Evolutionary conservation across 2,113 vertebrate species (phyloP).

Genomic region (Tonatia bakeri): DNA sequence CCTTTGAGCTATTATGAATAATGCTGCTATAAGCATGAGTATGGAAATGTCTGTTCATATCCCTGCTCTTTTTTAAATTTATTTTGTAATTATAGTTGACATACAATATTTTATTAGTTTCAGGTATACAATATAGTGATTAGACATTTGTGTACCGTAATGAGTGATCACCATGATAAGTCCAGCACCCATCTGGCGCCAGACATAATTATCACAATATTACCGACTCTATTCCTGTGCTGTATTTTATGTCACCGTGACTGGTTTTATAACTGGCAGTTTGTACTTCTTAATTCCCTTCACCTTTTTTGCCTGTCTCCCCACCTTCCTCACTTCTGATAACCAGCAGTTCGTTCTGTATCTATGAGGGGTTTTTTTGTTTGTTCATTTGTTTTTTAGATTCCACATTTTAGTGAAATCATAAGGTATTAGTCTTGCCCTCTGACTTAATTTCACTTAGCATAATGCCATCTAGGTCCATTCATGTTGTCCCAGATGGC

Average conservation of each 20-base stretch:
- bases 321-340: neutral
- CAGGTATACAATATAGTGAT: neutral
- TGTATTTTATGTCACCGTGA: neutral
- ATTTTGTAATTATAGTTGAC: neutral
- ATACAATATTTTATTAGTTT: neutral
- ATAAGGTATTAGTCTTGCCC: neutral
- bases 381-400: neutral
- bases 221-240: neutral
- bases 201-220: neutral
- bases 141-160: neutral
- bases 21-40: neutral
- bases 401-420: neutral
- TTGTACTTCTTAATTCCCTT: neutral
- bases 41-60: neutral
- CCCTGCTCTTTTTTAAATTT: neutral
- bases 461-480: neutral
- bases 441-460: neutral
- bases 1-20: neutral
- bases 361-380: neutral
- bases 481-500: neutral
- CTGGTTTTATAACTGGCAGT: neutral
- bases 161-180: neutral
- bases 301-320: neutral
- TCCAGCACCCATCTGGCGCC: neutral
- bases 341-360: neutral